phyloP scores from a whole-genome alignment of 2,113 vertebrate species.

The Nothoprocta pentlandii region DNA sequence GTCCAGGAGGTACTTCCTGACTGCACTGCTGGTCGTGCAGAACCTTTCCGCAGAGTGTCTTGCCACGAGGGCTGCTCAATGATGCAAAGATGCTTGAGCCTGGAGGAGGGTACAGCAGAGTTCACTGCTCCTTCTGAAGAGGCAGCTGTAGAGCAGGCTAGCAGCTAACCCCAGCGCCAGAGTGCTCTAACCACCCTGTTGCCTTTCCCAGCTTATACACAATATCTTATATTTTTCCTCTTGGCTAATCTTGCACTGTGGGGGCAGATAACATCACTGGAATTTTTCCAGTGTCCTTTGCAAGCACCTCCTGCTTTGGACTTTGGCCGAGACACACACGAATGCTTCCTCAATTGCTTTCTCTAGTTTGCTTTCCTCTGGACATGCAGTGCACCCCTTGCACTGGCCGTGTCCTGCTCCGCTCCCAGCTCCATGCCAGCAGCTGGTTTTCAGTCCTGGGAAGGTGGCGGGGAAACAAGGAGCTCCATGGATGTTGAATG shows the following conservation, averaged over 20 bases:
- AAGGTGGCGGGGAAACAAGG: background rate
- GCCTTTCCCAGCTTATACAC: constrained; percentile 54
- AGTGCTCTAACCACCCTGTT: background rate
- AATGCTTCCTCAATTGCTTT: constrained; percentile 61
- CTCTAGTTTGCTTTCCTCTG: constrained; percentile 47
- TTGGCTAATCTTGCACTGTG: constrained; percentile 37
- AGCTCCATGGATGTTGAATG: background rate
- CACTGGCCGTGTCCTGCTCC: background rate
- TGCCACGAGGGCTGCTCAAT: background rate
- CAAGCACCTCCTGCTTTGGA: constrained; percentile 39
- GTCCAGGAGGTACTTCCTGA: rapidly evolving
- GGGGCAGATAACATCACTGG: constrained; percentile 66
- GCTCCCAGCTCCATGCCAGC: background rate
- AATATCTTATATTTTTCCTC: background rate
- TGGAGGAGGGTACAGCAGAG: background rate
- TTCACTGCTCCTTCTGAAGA: background rate
- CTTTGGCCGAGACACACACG: constrained; percentile 10
- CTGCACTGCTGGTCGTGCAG: rapidly evolving
- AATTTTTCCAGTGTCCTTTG: constrained; percentile 65
- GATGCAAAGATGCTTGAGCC: background rate
- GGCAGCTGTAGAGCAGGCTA: background rate
- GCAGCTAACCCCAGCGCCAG: background rate
- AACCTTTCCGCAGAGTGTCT: background rate
- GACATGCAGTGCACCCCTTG: background rate
- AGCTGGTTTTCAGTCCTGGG: background rate